A percentile compares a stretch with the other conserved stretches of the same genome.
These are phyloP conservation scores for mouse (Mus musculus) DNA, from an alignment of 2,113 vertebrate genomes.

Conservation along the genomic window DNA sequence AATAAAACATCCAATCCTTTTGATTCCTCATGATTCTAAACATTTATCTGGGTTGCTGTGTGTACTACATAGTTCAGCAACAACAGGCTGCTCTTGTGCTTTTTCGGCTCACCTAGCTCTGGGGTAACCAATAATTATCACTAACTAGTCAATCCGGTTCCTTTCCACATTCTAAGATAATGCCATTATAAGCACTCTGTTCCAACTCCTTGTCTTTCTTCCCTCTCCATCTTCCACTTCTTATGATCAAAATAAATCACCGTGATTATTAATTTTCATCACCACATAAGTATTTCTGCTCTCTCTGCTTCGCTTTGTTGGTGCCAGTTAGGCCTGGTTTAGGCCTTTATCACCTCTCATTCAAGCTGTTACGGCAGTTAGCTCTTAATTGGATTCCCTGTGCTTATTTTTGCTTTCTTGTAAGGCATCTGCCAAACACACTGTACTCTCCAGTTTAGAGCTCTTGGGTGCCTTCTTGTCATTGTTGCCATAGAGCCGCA, in stretches of 20 bases:
- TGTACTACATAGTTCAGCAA: background rate
- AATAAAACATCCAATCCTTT: slow-evolving; percentile 14
- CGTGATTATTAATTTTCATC: background rate
- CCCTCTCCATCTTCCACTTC: background rate
- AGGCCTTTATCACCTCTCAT: slow-evolving; percentile 7
- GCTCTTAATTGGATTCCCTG: background rate
- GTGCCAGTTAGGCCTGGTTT: background rate
- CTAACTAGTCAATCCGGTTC: background rate
- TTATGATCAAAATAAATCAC: background rate
- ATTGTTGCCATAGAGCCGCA: background rate
- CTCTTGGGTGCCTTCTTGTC: background rate
- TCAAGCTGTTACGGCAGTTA: background rate
- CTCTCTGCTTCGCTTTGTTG: background rate
- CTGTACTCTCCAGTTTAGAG: background rate
- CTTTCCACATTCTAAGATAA: background rate
- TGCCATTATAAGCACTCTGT: background rate
- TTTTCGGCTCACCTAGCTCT: background rate
- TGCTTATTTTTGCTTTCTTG: background rate
- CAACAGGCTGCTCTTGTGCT: background rate
- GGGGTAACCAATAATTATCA: background rate
- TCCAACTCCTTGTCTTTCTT: background rate
- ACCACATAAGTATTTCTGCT: background rate
- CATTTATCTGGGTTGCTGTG: background rate
- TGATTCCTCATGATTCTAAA: background rate
- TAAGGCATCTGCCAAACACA: slow-evolving; percentile 23